Evolutionary conservation across 2,888 invertebrate genomes (phyloP), one percentile per base, ranked within the genome.

Genomic region (Crepidodera aurea): DNA sequence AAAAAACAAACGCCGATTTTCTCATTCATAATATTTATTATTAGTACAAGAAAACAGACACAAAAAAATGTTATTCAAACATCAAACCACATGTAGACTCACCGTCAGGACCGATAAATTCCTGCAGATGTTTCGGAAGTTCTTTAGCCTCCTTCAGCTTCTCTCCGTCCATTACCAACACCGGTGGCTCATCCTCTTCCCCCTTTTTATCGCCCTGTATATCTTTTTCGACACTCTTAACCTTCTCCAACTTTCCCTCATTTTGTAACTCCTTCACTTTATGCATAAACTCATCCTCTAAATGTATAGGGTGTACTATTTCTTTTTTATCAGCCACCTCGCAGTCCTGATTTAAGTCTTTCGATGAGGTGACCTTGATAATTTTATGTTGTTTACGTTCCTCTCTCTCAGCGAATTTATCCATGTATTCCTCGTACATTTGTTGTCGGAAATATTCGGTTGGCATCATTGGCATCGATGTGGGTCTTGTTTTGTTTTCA

Each of bases 401-500:
- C 72, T 91, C 88, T 8, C 92, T 85, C 77, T 91, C 90, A 3
- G 90, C 87, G 73, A 93, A 89, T 81, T 93, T 90, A 74, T 85
- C 84, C 76, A 92, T 86, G 82, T 93, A 93, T 78, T 93, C 93
- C 71, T 90, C 86, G 80, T 91, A 93, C 93, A 94, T 93, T 80
- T 89, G 88, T 69, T 90, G 89, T 5, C 93, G 86, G 71, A 91
- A 87, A 39, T 87, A 83, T 78, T 93, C 90, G 48, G 88, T 88
- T 6, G 88, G 86, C 7, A 84, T 84, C 37, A 87, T 75, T 1
- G 75, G 75, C 75, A 77, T 72, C 1, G 77, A 73, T 3, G 62
- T 39, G 2, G 73, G 73, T 53, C 76, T 61, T 51, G 62, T 40
- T 32, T 70, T 70, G 16, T n/a, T 66, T 71, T 78, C 78, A 7